These are phyloP conservation scores for Mystacides longicornis DNA, from an alignment of 2,888 invertebrate genomes.

Conservation along the genomic window DNA sequence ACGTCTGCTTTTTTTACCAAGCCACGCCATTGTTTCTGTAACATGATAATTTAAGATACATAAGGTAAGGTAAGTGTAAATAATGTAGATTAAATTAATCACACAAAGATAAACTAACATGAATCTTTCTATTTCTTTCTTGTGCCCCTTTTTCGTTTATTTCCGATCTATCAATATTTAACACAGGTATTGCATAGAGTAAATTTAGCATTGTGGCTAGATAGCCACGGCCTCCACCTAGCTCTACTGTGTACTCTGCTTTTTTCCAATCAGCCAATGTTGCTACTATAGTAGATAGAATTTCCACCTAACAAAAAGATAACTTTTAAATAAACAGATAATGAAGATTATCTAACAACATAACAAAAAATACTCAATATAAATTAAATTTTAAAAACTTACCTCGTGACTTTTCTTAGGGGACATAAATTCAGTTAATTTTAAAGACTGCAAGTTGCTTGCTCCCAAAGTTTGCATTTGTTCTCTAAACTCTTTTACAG, in stretches of 20 bases:
- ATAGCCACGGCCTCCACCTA: conserved; percentile 87
- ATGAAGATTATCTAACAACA: no score
- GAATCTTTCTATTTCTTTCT: conserved; percentile 36
- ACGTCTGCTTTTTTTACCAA: neutral
- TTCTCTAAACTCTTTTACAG: conserved; percentile 36
- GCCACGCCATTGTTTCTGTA: neutral
- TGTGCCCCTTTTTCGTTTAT: conserved; percentile 61
- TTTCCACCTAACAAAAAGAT: conserved; percentile 45
- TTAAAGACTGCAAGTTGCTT: conserved; percentile 27
- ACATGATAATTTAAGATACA: no score
- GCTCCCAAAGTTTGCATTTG: conserved; percentile 31
- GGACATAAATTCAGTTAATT: conserved; percentile 65
- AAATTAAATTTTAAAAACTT: no score
- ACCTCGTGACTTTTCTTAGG: conserved; percentile 78
- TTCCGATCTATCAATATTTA: conserved; percentile 73
- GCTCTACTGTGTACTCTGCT: conserved; percentile 60
- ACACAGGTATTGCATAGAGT: conserved; percentile 61
- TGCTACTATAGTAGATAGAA: conserved; percentile 54
- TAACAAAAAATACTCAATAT: neutral
- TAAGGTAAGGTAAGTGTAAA: no score
- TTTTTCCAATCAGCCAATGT: conserved; percentile 38
- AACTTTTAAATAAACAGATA: no score
- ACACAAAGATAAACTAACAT: no score
- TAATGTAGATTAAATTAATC: no score
- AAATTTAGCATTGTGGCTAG: conserved; percentile 67